phyloP scores from a whole-genome alignment of 2,797 vertebrate species.

The Mormyrops attenuatus region DNA sequence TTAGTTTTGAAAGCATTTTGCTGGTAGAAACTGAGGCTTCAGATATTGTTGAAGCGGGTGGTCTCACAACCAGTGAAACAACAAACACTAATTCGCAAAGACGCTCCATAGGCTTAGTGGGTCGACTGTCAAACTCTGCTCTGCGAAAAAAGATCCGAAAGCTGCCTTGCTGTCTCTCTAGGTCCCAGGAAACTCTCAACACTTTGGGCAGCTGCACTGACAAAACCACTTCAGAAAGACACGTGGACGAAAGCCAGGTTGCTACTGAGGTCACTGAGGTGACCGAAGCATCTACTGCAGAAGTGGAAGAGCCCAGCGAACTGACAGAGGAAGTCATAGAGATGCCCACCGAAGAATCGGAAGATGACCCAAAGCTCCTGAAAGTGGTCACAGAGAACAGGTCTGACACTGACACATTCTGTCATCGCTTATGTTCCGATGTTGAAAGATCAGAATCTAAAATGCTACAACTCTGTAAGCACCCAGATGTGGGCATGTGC shows the following conservation, averaged over 20 bases:
- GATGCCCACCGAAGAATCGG: conserved; percentile 62
- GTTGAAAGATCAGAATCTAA: background rate
- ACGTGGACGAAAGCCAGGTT: conserved; percentile 48
- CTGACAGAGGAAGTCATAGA: conserved; percentile 64
- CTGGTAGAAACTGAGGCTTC: conserved; percentile 59
- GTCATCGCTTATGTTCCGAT: background rate
- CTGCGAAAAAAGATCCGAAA: conserved; percentile 69
- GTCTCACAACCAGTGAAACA: conserved; percentile 50
- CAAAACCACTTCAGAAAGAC: conserved; percentile 45
- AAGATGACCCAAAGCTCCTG: conserved; percentile 55
- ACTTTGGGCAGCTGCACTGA: conserved; percentile 53
- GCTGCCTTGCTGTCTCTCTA: conserved; percentile 74
- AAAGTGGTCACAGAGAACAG: conserved; percentile 45
- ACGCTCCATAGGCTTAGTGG: conserved; percentile 55
- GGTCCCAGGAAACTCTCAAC: conserved; percentile 70
- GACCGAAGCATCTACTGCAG: conserved; percentile 42
- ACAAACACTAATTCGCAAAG: conserved; percentile 50
- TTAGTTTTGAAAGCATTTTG: conserved; percentile 69
- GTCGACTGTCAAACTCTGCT: conserved; percentile 64
- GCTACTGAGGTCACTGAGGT: conserved; percentile 40
- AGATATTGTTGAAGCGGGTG: conserved; percentile 33
- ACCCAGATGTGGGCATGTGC: conserved; percentile 49
- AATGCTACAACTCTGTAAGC: conserved; percentile 41
- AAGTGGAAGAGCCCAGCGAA: conserved; percentile 36
- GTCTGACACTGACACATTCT: background rate